Evolutionary conservation across 2,888 invertebrate species (phyloP).

Genomic region (Halocaridina rubra): DNA sequence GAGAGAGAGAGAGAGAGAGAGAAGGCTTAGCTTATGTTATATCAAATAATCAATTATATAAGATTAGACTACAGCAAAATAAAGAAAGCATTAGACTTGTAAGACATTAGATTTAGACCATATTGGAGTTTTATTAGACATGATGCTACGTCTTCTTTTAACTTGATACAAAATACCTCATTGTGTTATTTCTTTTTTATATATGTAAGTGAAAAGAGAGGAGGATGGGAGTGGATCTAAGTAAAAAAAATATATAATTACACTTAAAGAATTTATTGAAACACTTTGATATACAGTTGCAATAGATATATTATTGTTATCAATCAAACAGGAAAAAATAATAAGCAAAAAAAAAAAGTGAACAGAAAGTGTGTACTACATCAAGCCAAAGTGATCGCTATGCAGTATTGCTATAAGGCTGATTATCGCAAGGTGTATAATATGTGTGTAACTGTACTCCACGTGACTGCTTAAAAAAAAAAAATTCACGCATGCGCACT

Average conservation of each 20-base stretch:
- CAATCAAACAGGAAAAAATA: constrained; percentile 18
- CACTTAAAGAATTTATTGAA: constrained; percentile 31
- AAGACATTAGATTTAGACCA: neutral
- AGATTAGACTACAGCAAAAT: neutral
- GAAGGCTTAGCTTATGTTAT: neutral
- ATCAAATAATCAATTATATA: neutral
- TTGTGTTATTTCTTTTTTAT: neutral
- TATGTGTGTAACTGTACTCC: too few relatives aligned
- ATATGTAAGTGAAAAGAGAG: neutral
- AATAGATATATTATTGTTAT: constrained; percentile 17
- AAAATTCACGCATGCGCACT: neutral
- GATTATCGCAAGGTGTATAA: neutral
- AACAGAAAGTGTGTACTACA: neutral
- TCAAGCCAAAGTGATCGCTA: neutral
- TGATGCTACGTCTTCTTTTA: neutral
- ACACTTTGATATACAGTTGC: constrained; percentile 29
- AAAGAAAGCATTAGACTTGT: neutral
- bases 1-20: neutral
- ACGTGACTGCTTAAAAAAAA: neutral
- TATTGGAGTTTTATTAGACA: neutral
- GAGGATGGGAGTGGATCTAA: neutral
- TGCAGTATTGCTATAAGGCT: neutral
- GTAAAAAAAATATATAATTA: constrained; percentile 11
- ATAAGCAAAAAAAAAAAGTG: neutral
- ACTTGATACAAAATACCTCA: neutral